Percentiles rank a stretch among this genome's conserved stretches.
phyloP scores from a whole-genome alignment of 2,797 vertebrate genomes.

The Myotis planiceps region DNA sequence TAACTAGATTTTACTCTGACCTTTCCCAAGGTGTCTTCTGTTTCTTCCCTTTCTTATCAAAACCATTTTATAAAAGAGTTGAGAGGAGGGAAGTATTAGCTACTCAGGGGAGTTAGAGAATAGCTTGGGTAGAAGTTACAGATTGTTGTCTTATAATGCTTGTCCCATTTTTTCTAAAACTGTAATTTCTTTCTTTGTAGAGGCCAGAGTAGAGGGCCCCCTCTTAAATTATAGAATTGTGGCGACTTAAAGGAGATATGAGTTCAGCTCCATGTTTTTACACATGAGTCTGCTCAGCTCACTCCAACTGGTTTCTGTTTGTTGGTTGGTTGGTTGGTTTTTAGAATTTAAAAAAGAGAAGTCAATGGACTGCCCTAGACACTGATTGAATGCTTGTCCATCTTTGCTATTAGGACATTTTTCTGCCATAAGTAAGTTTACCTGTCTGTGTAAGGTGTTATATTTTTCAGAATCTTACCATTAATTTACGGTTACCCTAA shows the following conservation, averaged over 20 bases:
- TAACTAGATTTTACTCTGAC: constrained; percentile 70
- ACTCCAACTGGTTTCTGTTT: neutral
- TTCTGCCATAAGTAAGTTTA: constrained; percentile 20
- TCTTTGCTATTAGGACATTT: neutral
- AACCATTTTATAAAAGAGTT: constrained; percentile 69
- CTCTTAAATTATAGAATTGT: constrained; percentile 12
- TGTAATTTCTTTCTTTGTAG: constrained; percentile 61
- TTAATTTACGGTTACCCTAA: neutral
- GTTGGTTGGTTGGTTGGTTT: neutral
- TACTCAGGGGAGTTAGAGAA: constrained; percentile 73
- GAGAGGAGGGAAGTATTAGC: constrained; percentile 81
- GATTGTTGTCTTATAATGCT: constrained; percentile 73
- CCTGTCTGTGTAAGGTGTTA: neutral
- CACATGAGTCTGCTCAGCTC: neutral
- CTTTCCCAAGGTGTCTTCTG: constrained; percentile 69
- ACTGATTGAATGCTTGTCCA: neutral
- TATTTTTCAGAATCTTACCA: constrained; percentile 23
- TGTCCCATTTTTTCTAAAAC: constrained; percentile 53
- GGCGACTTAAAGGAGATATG: neutral
- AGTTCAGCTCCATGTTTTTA: neutral
- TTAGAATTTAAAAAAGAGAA: constrained; percentile 17
- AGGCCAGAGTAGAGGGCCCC: constrained; percentile 38
- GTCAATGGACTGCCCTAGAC: neutral
- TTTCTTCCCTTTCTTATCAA: constrained; percentile 75
- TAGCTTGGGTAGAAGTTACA: constrained; percentile 83